Conservation (phyloP, 2,113 vertebrate genomes). For the Ptyas mucosa region DNA sequence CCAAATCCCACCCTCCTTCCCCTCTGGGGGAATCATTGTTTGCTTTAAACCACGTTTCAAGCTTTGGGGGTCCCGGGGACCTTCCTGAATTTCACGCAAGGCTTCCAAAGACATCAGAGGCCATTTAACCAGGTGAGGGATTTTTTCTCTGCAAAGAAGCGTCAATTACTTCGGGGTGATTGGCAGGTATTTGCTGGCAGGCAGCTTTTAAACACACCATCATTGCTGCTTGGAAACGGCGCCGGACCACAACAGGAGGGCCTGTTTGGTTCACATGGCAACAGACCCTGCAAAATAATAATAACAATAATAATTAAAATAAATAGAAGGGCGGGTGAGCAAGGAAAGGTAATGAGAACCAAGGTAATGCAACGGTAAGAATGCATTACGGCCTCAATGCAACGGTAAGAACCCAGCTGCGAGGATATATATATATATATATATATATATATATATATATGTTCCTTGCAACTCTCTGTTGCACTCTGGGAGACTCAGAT, state of each 20-base stretch:
- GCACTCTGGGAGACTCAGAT: too few species aligned
- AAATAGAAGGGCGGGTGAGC: too few species aligned
- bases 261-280: background rate
- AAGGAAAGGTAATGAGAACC: background rate
- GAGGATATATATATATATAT: too few species aligned
- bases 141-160: background rate
- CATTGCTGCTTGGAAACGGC: background rate
- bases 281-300: background rate
- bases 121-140: background rate
- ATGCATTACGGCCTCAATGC: too few species aligned
- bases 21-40: background rate
- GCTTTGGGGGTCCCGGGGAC: background rate
- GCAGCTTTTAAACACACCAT: background rate
- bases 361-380: background rate
- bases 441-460: too few species aligned
- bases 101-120: background rate
- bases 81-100: background rate
- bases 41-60: background rate
- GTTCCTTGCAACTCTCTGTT: too few species aligned
- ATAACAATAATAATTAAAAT: background rate
- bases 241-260: slow-evolving; percentile 4
- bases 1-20: background rate
- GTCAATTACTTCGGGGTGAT: background rate
- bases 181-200: background rate
- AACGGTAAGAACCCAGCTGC: background rate